Base-by-base conservation (phyloP, 2,888 invertebrate genomes). In the Balanococcus diminutus region DNA sequence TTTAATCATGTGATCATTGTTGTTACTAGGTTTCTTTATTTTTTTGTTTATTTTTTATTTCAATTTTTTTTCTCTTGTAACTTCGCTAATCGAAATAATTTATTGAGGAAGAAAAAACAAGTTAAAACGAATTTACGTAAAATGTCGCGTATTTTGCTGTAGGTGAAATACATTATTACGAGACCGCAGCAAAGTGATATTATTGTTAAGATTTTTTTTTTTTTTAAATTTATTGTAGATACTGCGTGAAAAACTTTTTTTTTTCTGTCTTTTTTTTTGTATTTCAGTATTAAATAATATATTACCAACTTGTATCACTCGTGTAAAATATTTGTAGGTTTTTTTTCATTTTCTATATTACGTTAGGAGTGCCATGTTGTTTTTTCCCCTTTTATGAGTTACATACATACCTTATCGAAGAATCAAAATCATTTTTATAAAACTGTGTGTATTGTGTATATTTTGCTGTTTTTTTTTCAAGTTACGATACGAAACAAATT, bases 141-240 rank as follows among this genome's bases (percentile, higher is more conserved):
- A 83, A 61, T 36, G 31, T 56, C 32, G 51, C 32, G 83, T 56
- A 32, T 32, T 56, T 61, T 51, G 31, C 32, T 28, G 32, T 9
- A n/a, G 6, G 31, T 46, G 82, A 56, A 32, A 19, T 5, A 56
- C 19, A 56, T 22, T 22, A 56, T 22, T 22, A 72, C 31, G 19
- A 16, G 81, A 4, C 25, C 39, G 22, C 36, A 32, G 36, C 79
- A 86, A 46, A 72, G 86, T 86, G 86, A 86, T 86, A 86, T 86
- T 86, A 86, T 51, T 86, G 22, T 32, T 86, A 86, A 86, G 86
- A 79, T 28, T 32, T 81, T 67, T 75, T 72, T 75, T 72, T 46
- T 42, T 86, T 72, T 84, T 22, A 42, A 36, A 86, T 86, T 32
- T 81, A 81, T 86, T 84, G 84, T 84, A 84, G 39, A 84, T 72